These are phyloP conservation scores for Chelonoidis abingdonii DNA, from an alignment of 2,113 vertebrate species.

Conservation along the genomic window DNA sequence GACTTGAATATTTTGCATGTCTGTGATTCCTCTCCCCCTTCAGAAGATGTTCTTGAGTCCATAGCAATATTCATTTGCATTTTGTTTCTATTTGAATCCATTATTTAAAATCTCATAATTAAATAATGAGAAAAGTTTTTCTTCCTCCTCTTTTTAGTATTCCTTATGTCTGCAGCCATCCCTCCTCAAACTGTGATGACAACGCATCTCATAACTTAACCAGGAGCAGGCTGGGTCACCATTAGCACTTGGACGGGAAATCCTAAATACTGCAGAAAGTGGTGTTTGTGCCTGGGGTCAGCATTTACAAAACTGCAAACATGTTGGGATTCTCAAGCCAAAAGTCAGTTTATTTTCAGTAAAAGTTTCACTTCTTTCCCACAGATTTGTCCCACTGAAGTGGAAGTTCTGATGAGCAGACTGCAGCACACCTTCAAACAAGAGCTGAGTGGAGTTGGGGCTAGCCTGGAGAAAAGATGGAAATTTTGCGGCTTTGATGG, in stretches of 20 bases:
- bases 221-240: rapidly evolving
- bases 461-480: constrained; percentile 97
- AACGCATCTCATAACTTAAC: not conserved
- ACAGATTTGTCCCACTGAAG: constrained; percentile 90
- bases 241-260: not conserved
- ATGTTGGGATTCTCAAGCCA: not conserved
- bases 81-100: not conserved
- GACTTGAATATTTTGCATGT: not conserved
- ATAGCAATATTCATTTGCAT: not conserved
- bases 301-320: not conserved
- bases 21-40: not conserved
- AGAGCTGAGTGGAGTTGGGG: constrained; percentile 94
- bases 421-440: constrained; percentile 95
- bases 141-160: no score
- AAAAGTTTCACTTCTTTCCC: not conserved
- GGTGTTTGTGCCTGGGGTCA: not conserved
- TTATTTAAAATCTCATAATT: not conserved
- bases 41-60: not conserved
- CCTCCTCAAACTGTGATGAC: rapidly evolving
- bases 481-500: constrained; percentile 97
- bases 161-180: rapidly evolving
- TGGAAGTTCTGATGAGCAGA: constrained; percentile 90
- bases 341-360: rapidly evolving
- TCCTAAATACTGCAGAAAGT: rapidly evolving
- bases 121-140: not conserved